Evolutionary conservation across 2,113 vertebrate genomes (phyloP), one percentile per base, ranked within the genome.

Genomic region (Cygnus buccinator): DNA sequence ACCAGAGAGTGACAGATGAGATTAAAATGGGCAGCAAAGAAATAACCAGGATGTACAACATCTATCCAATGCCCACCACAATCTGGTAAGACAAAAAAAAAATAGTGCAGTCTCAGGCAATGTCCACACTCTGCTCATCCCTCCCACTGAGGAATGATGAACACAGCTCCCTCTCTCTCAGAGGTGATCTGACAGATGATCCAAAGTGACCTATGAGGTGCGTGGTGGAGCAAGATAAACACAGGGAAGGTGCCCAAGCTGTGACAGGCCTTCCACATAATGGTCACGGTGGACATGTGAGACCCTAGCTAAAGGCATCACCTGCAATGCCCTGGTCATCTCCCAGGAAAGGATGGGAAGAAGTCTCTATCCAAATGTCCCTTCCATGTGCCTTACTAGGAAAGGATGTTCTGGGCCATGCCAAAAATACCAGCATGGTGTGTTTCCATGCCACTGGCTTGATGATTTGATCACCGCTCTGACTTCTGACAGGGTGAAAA

Each of bases 401-500:
- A 92, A 94, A 93, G 57, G 85, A 93, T 92, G 85, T 87, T 96
- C 83, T 94, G 86, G 95, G 91, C 48, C 84, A 91, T 0, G 3
- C 58, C 86, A 94, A 92, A 96, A 93, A 94, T 91, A 96, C 66
- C 84, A 87, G 55, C 50, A 17, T 57, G n/a, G 58, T 2, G 2
- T 78, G 57, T 92, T 95, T 96, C 88, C 95, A 94, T 59, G 17
- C 80, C 93, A 89, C 85, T 95, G 76, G 85, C 48, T 90, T 8
- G 1, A 65, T 44, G 65, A 85, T 89, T 82, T 94, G 77, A 96
- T 95, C 5, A 0, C 59, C 91, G 50, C 33, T 87, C 84, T 85
- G 62, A 93, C 84, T 94, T 84, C 77, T 91, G 96, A 96, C 93
- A 92, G 84, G 54, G 70, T 89, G 86, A 94, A 96, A 92, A 96